Percentiles rank a stretch among this genome's conserved stretches.
Evolutionary conservation across 2,888 invertebrate species (phyloP).

Genomic region (Busseola fusca): DNA sequence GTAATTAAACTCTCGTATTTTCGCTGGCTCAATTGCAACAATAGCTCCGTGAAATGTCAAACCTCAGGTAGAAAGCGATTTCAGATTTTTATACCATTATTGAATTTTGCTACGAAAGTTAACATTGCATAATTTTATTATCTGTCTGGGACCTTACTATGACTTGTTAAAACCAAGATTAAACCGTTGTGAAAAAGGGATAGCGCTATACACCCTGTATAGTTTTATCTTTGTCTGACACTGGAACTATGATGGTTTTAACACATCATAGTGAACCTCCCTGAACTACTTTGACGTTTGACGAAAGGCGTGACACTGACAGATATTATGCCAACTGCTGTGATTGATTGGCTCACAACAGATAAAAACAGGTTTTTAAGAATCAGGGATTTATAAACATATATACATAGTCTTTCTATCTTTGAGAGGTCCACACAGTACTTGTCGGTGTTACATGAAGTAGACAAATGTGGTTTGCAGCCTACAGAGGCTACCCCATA

Average conservation of each 20-base stretch:
- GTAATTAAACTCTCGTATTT: slow-evolving; percentile 9
- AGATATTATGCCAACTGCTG: neutral
- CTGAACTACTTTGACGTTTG: neutral
- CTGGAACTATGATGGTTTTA: too few species aligned
- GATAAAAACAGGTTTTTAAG: neutral
- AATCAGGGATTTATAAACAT: too few species aligned
- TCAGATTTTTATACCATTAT: neutral
- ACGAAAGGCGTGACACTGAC: neutral
- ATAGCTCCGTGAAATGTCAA: slow-evolving; percentile 6
- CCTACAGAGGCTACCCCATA: neutral
- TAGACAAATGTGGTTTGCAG: slow-evolving; percentile 10
- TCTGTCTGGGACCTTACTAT: too few species aligned
- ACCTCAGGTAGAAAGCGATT: slow-evolving; percentile 12
- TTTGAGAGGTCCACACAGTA: neutral
- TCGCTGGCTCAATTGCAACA: neutral
- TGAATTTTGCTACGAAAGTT: neutral
- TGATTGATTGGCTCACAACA: slow-evolving; percentile 1
- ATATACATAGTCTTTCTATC: neutral
- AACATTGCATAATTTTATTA: neutral
- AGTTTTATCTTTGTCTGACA: too few species aligned
- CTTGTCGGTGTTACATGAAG: neutral
- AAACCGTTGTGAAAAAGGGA: too few species aligned
- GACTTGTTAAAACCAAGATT: too few species aligned
- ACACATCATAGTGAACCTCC: too few species aligned
- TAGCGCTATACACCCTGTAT: too few species aligned